These are phyloP conservation scores for Clamator glandarius DNA, from an alignment of 2,797 vertebrate species.

Conservation along the genomic window DNA sequence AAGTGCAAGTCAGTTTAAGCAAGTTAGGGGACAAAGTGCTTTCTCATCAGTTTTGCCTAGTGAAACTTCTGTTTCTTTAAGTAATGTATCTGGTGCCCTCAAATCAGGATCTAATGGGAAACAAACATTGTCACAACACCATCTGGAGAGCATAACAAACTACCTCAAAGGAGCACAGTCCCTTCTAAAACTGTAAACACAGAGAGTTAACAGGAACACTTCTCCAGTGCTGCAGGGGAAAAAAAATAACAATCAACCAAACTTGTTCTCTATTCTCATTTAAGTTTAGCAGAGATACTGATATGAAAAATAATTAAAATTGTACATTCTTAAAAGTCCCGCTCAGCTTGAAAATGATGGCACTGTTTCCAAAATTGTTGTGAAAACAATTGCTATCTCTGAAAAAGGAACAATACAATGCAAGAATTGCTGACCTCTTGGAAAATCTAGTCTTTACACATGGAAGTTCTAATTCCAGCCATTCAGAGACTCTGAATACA, in stretches of 20 bases:
- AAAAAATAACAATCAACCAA: no score
- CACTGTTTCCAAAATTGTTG: not conserved
- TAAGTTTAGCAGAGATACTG: not conserved
- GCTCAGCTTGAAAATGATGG: not conserved
- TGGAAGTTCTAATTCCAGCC: not conserved
- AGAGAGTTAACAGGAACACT: not conserved
- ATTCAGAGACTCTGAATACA: not conserved
- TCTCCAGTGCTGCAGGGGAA: not conserved
- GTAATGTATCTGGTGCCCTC: not conserved
- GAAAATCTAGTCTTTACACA: not conserved
- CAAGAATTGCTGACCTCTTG: not conserved
- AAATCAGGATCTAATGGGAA: slow-evolving; percentile 21
- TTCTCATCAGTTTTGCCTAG: slow-evolving; percentile 1
- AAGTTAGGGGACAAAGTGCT: not conserved
- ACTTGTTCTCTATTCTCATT: not conserved
- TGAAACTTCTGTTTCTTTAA: slow-evolving; percentile 5
- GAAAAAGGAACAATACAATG: not conserved
- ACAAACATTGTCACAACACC: slow-evolving; percentile 3
- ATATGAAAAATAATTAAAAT: not conserved
- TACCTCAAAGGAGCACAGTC: not conserved
- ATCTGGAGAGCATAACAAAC: not conserved
- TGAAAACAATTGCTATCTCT: not conserved
- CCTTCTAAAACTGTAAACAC: slow-evolving; percentile 5
- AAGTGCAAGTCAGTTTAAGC: not conserved
- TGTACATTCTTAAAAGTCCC: not conserved